Percentiles rank a stretch among this genome's conserved stretches.
These are phyloP conservation scores for Chironomus riparius DNA, from an alignment of 2,888 invertebrate species.

Conservation along the genomic window DNA sequence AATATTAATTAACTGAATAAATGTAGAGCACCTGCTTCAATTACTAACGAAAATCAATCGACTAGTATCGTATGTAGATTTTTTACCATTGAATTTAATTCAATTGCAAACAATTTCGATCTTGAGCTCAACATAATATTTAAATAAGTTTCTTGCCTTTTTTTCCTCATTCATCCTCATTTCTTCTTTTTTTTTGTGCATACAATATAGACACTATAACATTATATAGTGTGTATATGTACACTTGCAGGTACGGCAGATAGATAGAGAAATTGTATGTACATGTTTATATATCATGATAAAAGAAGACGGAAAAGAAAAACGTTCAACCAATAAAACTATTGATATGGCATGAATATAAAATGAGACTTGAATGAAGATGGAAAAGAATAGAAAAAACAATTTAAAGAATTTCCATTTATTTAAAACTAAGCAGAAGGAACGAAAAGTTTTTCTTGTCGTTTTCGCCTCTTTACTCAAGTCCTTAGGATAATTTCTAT, in stretches of 20 bases:
- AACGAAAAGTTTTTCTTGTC: no score
- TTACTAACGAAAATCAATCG: no score
- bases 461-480: no score
- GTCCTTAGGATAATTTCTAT: no score
- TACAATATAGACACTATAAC: no score
- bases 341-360: slow-evolving; percentile 17
- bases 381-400: background rate
- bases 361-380: slow-evolving; percentile 4
- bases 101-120: slow-evolving; percentile 22
- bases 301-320: background rate
- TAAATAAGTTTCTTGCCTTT: background rate
- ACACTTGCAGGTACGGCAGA: background rate
- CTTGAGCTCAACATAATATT: slow-evolving; percentile 20
- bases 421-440: background rate
- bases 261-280: background rate
- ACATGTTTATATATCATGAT: background rate
- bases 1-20: no score
- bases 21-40: no score
- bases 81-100: slow-evolving; percentile 17
- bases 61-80: background rate
- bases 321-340: slow-evolving; percentile 21
- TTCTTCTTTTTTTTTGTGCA: background rate
- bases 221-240: no score
- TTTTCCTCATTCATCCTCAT: background rate
- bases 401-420: background rate